A percentile compares a stretch with the other conserved stretches of the same genome.
phyloP scores from a whole-genome alignment of 2,888 invertebrate species.

The Aromia moschata region DNA sequence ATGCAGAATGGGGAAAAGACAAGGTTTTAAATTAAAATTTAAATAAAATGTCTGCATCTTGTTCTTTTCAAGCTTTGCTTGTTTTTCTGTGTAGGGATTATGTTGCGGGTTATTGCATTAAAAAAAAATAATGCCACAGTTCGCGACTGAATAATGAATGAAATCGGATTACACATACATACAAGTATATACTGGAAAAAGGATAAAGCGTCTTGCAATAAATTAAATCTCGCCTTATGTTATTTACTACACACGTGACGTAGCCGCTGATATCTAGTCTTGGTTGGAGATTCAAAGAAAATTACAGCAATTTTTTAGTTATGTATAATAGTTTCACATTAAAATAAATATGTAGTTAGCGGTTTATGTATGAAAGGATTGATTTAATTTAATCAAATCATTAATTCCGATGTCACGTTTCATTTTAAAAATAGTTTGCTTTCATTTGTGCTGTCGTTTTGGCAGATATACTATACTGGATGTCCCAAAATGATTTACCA shows the following conservation, averaged over 20 bases:
- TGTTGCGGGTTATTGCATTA: slow-evolving; percentile 45
- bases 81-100: slow-evolving; percentile 38
- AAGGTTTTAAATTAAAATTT: slow-evolving; percentile 61
- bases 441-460: too few relatives aligned
- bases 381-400: too few relatives aligned
- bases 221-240: slow-evolving; percentile 28
- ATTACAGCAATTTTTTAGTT: too few relatives aligned
- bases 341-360: too few relatives aligned
- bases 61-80: slow-evolving; percentile 55
- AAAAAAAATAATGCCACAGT: slow-evolving; percentile 39
- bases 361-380: too few relatives aligned
- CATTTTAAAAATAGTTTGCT: too few relatives aligned
- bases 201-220: slow-evolving; percentile 18
- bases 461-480: too few relatives aligned
- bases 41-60: slow-evolving; percentile 61
- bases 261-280: slow-evolving; percentile 31
- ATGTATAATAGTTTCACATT: too few relatives aligned
- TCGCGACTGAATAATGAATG: slow-evolving; percentile 41
- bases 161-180: slow-evolving; percentile 42
- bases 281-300: too few relatives aligned
- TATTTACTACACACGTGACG: slow-evolving; percentile 30
- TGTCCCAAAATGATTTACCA: too few relatives aligned
- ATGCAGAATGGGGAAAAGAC: slow-evolving; percentile 55
- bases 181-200: slow-evolving; percentile 13
- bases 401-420: too few relatives aligned